phyloP scores from a whole-genome alignment of 2,113 vertebrate genomes.

The Campylomormyrus numenius region DNA sequence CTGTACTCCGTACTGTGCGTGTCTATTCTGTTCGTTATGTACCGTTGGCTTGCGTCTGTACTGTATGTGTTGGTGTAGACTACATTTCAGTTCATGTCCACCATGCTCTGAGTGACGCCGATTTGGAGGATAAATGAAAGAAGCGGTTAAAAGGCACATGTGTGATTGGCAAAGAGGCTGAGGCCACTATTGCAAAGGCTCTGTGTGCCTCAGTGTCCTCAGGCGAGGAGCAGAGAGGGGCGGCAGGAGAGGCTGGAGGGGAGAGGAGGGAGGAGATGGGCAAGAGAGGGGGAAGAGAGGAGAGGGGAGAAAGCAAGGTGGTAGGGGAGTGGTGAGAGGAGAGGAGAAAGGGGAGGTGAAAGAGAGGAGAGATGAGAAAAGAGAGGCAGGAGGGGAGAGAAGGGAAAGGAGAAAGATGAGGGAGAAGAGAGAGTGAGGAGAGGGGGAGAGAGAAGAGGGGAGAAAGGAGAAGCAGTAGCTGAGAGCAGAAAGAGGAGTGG shows the following conservation, averaged over 20 bases:
- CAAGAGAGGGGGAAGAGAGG: not conserved
- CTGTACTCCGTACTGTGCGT: not conserved
- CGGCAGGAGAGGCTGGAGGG: not conserved
- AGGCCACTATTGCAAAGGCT: not conserved
- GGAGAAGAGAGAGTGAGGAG: not conserved
- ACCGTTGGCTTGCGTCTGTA: not conserved
- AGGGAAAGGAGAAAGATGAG: not conserved
- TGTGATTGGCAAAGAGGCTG: not conserved
- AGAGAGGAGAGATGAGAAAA: not conserved
- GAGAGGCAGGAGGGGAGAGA: not conserved
- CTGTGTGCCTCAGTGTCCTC: not conserved
- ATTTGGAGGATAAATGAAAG: not conserved
- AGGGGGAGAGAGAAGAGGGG: not conserved
- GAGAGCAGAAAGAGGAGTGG: not conserved
- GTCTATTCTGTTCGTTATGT: not conserved
- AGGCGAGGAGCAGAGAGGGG: not conserved
- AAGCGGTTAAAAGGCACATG: not conserved
- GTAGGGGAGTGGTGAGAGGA: not conserved
- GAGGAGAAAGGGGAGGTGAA: not conserved
- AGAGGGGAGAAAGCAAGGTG: not conserved
- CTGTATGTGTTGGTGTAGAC: not conserved
- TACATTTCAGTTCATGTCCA: slow-evolving; percentile 17
- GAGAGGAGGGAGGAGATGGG: not conserved
- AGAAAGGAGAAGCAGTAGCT: not conserved
- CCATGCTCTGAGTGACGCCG: not conserved